These are phyloP conservation scores for Cololabis saira DNA, from an alignment of 2,113 vertebrate genomes.

Conservation along the genomic window DNA sequence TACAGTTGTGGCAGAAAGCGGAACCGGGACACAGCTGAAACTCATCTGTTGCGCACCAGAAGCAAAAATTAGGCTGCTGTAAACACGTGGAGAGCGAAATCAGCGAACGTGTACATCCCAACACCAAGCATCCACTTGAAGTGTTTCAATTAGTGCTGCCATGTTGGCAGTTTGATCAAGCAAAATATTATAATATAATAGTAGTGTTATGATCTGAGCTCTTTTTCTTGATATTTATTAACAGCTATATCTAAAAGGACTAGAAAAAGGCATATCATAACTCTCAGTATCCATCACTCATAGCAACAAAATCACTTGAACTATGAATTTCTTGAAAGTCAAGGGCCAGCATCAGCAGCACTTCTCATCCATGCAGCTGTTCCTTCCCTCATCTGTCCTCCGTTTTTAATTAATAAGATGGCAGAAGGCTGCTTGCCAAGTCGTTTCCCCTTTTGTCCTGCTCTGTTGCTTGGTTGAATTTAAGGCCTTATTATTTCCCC, in stretches of 20 bases:
- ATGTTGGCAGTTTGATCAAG: constrained; percentile 17
- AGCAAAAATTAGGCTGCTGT: background rate
- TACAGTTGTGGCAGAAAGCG: constrained; percentile 9
- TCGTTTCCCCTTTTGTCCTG: constrained; percentile 57
- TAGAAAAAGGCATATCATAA: constrained; percentile 21
- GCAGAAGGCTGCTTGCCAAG: constrained; percentile 58
- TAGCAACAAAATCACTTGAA: constrained; percentile 21
- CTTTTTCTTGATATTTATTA: background rate
- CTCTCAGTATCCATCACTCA: constrained; percentile 20
- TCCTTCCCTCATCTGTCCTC: constrained; percentile 51
- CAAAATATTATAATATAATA: constrained; percentile 3
- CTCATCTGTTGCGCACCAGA: constrained; percentile 16
- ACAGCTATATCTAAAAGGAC: background rate
- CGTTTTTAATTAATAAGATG: constrained; percentile 62
- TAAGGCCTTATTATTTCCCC: constrained; percentile 71
- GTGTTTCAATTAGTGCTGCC: constrained; percentile 14
- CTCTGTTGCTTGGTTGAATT: constrained; percentile 61
- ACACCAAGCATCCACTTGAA: constrained; percentile 14
- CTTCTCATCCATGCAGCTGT: constrained; percentile 32
- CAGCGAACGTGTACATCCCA: constrained; percentile 11
- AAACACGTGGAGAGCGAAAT: constrained; percentile 22
- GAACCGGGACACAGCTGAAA: constrained; percentile 29
- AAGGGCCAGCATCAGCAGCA: constrained; percentile 20
- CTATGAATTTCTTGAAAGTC: constrained; percentile 32
- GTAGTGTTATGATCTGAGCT: background rate